These are phyloP conservation scores for Caenorhabditis sulstoni DNA, from an alignment of 2,888 invertebrate genomes.

Conservation along the genomic window DNA sequence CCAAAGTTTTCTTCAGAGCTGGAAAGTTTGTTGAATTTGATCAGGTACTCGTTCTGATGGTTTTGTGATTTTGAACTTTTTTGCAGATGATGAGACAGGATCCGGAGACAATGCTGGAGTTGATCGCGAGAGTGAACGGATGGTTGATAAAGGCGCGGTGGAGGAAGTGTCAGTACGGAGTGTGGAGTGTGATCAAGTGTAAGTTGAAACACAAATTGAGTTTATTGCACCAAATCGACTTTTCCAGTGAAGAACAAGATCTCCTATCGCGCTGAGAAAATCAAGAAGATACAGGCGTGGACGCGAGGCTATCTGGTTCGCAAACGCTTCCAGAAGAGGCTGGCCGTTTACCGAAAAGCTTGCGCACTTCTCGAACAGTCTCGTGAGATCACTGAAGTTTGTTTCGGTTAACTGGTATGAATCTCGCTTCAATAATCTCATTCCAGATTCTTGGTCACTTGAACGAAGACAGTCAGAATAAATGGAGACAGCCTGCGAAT, in stretches of 20 bases:
- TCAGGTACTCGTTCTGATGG: too few species aligned
- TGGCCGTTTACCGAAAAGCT: slow-evolving; percentile 59
- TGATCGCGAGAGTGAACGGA: slow-evolving; percentile 91
- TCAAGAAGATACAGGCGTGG: slow-evolving; percentile 89
- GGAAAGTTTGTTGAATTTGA: slow-evolving; percentile 93
- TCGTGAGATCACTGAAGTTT: slow-evolving; percentile 63
- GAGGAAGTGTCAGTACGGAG: slow-evolving; percentile 93
- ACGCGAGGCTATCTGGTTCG: slow-evolving; percentile 89
- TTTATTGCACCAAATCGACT: neutral
- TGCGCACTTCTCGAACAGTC: slow-evolving; percentile 58
- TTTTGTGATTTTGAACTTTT: too few species aligned
- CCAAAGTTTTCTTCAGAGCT: slow-evolving; percentile 97
- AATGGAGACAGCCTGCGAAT: slow-evolving; percentile 57
- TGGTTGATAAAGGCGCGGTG: slow-evolving; percentile 95
- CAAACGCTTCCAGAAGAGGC: slow-evolving; percentile 83
- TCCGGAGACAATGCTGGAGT: slow-evolving; percentile 90
- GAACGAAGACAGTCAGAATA: slow-evolving; percentile 48
- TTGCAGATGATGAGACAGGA: slow-evolving; percentile 91
- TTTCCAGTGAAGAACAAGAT: slow-evolving; percentile 93
- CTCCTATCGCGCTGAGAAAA: slow-evolving; percentile 88
- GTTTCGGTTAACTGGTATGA: too few species aligned
- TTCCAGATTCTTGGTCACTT: slow-evolving; percentile 52
- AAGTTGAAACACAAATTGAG: too few species aligned
- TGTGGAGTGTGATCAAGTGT: slow-evolving; percentile 94
- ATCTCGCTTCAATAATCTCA: too few species aligned